Evolutionary conservation across 2,113 vertebrate species (phyloP).

Genomic region (Bombycilla garrulus): DNA sequence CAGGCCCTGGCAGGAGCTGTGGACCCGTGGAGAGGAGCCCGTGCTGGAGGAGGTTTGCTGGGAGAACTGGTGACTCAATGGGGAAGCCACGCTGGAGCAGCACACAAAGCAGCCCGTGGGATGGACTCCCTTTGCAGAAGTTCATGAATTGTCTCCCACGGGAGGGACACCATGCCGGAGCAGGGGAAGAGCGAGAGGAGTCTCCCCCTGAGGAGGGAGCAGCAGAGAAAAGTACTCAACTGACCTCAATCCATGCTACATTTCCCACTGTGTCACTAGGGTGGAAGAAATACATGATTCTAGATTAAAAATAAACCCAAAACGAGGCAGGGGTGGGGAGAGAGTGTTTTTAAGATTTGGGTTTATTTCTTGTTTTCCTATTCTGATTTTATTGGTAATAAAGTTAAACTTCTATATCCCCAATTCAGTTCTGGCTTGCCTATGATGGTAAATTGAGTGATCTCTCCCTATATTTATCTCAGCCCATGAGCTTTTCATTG

Average conservation of each 20-base stretch:
- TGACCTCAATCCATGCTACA: not conserved
- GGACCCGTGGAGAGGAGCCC: not conserved
- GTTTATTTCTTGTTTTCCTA: not conserved
- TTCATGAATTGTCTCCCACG: not conserved
- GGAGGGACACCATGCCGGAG: not conserved
- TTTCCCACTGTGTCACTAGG: fast-evolving
- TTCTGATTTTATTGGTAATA: not conserved
- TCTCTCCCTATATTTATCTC: not conserved
- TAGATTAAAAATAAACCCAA: not conserved
- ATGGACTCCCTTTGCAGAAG: not conserved
- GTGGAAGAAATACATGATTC: not conserved
- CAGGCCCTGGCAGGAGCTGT: not conserved
- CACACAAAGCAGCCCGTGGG: not conserved
- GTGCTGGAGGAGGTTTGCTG: not conserved
- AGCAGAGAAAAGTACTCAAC: not conserved
- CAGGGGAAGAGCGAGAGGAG: not conserved
- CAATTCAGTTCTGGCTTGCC: not conserved
- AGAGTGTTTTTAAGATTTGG: not conserved
- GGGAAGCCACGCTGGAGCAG: not conserved
- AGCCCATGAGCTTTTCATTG: not conserved
- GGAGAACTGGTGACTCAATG: not conserved
- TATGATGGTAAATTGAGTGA: not conserved
- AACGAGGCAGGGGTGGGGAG: not conserved
- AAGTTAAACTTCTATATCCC: not conserved
- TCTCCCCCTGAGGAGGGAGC: not conserved